Evolutionary conservation across 2,113 vertebrate species (phyloP).

Genomic region (Zosterops borbonicus): DNA sequence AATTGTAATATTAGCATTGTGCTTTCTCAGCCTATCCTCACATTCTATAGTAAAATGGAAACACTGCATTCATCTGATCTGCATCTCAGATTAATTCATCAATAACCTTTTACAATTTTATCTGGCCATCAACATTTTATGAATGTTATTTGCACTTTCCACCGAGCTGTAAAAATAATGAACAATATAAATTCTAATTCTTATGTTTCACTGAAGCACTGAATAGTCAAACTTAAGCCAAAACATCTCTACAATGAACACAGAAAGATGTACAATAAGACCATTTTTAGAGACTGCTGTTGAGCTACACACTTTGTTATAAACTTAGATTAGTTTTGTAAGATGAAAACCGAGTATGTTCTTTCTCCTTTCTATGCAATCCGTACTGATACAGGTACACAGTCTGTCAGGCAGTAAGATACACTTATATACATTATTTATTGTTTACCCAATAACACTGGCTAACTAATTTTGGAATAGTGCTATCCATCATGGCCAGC

Average conservation of each 20-base stretch:
- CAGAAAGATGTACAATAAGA: neutral
- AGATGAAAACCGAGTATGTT: neutral
- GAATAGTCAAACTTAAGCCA: neutral
- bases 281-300: neutral
- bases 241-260: neutral
- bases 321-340: neutral
- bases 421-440: neutral
- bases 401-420: neutral
- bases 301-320: neutral
- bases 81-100: neutral
- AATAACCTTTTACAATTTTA: slow-evolving; percentile 35
- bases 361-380: neutral
- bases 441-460: neutral
- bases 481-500: neutral
- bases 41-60: neutral
- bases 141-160: neutral
- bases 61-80: neutral
- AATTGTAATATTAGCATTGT: neutral
- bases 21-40: neutral
- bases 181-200: neutral
- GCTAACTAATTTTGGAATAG: neutral
- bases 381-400: neutral
- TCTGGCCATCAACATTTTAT: slow-evolving; percentile 1
- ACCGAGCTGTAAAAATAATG: slow-evolving; percentile 25
- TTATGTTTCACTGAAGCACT: neutral